A percentile compares a stretch with the other conserved stretches of the same genome.
phyloP scores from a whole-genome alignment of 1,140 invertebrate species.

The Amyelois transitella region DNA sequence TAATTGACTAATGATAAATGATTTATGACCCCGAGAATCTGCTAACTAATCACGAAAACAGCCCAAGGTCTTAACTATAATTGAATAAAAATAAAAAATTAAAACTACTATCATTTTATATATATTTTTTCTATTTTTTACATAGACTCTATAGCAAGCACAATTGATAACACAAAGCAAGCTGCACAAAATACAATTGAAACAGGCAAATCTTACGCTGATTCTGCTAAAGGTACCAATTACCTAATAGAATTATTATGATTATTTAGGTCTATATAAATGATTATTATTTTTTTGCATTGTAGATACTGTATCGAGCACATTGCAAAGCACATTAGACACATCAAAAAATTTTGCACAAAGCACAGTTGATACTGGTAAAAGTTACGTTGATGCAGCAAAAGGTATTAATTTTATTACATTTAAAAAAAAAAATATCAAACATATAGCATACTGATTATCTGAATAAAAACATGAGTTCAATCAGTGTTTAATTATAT shows the following conservation, averaged over 20 bases:
- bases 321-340: conserved; percentile 28
- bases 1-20: too few species aligned
- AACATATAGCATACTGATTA: too few species aligned
- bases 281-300: conserved; percentile 11
- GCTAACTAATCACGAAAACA: too few species aligned
- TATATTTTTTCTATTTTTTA: conserved; percentile 17
- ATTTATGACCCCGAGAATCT: too few species aligned
- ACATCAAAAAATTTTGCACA: conserved; percentile 24
- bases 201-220: conserved; percentile 50
- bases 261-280: too few species aligned
- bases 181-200: conserved; percentile 46
- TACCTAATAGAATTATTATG: neutral
- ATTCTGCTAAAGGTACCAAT: conserved; percentile 46
- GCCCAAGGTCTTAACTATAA: too few species aligned
- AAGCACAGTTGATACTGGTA: conserved; percentile 25
- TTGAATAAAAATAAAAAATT: conserved; percentile 12
- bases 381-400: conserved; percentile 16
- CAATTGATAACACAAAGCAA: conserved; percentile 60
- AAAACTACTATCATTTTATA: conserved; percentile 6
- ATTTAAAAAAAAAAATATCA: too few species aligned
- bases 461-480: too few species aligned
- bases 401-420: too few species aligned
- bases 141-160: conserved; percentile 53
- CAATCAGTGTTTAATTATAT: too few species aligned
- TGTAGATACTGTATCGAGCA: conserved; percentile 27